These are phyloP conservation scores for Mesocentrotus franciscanus DNA, from an alignment of 53 echinoderm and acorn worm genomes.

Conservation along the genomic window DNA sequence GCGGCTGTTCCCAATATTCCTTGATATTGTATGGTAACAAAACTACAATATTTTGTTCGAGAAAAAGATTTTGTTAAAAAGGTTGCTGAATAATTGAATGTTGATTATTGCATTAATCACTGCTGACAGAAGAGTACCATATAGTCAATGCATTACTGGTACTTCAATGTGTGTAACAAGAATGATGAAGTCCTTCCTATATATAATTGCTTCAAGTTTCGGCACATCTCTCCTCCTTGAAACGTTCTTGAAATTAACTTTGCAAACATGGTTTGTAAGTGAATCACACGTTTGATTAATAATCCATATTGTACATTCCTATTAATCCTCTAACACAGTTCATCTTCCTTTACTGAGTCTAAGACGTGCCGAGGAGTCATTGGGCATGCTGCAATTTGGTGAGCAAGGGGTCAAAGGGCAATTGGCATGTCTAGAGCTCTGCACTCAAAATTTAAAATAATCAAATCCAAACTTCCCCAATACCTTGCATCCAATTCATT, in stretches of 20 bases:
- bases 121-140: too few species aligned
- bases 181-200: too few species aligned
- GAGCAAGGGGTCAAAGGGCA: constrained; percentile 49
- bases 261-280: too few species aligned
- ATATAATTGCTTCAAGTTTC: too few species aligned
- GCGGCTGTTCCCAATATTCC: background rate
- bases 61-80: too few species aligned
- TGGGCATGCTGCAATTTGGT: constrained; percentile 66
- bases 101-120: too few species aligned
- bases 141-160: too few species aligned
- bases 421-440: constrained; percentile 35
- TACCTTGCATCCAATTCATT: constrained; percentile 4
- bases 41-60: too few species aligned
- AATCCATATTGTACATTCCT: background rate
- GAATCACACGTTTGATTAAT: background rate
- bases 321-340: constrained; percentile 32
- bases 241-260: too few species aligned
- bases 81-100: too few species aligned
- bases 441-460: background rate
- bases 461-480: background rate
- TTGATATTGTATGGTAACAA: background rate
- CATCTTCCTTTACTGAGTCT: constrained; percentile 62
- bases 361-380: constrained; percentile 60
- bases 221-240: too few species aligned
- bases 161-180: too few species aligned